phyloP scores from a whole-genome alignment of 2,113 vertebrate species.

The Indicator indicator region DNA sequence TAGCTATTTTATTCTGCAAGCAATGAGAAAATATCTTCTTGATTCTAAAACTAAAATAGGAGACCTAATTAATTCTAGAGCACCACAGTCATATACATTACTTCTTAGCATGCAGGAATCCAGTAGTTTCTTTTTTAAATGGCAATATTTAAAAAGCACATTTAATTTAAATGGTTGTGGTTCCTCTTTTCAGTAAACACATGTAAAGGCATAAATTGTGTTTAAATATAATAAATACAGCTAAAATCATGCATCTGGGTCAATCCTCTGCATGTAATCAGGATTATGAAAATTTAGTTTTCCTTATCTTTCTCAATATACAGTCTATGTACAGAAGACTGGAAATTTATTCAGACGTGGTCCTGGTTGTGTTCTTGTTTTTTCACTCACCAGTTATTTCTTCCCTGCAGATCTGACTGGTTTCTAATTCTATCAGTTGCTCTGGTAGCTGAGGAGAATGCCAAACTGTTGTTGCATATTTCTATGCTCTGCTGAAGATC shows the following conservation, averaged over 20 bases:
- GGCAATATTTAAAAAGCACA: constrained; percentile 11
- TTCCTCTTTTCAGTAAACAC: constrained; percentile 54
- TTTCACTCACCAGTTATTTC: constrained; percentile 2
- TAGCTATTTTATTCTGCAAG: constrained; percentile 64
- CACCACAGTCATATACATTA: constrained; percentile 6
- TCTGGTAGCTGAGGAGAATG: constrained; percentile 1
- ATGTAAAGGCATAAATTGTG: constrained; percentile 42
- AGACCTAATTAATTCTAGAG: constrained; percentile 56
- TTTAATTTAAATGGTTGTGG: constrained; percentile 47
- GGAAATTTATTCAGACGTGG: constrained; percentile 53
- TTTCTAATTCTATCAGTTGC: constrained; percentile 11
- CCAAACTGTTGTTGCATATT: not conserved
- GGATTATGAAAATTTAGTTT: constrained; percentile 69
- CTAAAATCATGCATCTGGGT: constrained; percentile 70
- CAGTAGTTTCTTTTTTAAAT: constrained; percentile 39
- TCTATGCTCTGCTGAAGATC: not conserved
- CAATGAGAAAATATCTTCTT: constrained; percentile 63
- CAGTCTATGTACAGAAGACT: constrained; percentile 12
- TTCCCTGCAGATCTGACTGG: not conserved
- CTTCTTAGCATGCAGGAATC: constrained; percentile 46
- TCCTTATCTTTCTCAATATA: constrained; percentile 61
- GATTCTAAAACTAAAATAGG: constrained; percentile 56
- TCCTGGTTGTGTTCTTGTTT: constrained; percentile 28
- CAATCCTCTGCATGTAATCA: constrained; percentile 66
- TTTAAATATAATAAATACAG: constrained; percentile 58